phyloP scores from a whole-genome alignment of 2,888 invertebrate species.

The Lucinisca nassula region DNA sequence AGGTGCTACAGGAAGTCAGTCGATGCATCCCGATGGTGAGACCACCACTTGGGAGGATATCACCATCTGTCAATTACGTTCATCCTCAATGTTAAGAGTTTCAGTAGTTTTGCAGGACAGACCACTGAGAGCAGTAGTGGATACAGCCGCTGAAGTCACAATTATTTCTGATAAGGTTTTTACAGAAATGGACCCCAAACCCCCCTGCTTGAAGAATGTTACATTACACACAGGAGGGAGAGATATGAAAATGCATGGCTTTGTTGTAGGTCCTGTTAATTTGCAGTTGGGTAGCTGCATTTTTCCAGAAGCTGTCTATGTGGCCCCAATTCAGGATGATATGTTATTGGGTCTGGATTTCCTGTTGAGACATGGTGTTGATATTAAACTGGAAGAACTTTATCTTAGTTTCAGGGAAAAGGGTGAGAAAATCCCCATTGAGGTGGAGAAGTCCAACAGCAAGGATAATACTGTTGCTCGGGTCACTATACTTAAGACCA shows the following conservation, averaged over 20 bases:
- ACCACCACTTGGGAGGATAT: too few relatives aligned
- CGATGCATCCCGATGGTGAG: too few relatives aligned
- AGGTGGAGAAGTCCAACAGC: not conserved
- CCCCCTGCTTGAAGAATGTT: not conserved
- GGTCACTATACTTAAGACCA: slow-evolving; percentile 2
- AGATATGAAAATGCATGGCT: not conserved
- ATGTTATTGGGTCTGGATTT: not conserved
- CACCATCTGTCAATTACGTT: too few relatives aligned
- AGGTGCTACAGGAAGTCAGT: too few relatives aligned
- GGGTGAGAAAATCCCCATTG: not conserved
- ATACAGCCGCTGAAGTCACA: not conserved
- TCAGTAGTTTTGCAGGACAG: not conserved
- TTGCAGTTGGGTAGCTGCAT: not conserved
- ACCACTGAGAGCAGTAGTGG: not conserved
- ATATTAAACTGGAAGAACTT: too few relatives aligned
- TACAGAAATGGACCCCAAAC: not conserved
- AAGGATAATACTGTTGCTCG: slow-evolving; percentile 9
- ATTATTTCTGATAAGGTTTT: not conserved
- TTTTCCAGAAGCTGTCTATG: not conserved
- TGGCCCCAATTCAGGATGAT: not conserved
- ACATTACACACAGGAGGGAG: not conserved
- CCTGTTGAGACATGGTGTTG: too few relatives aligned
- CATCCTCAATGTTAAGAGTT: not conserved
- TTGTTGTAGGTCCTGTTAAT: not conserved
- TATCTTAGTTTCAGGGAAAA: not conserved